Percentiles rank a stretch among this genome's conserved stretches.
phyloP scores from a whole-genome alignment of 2,888 invertebrate species.

The Chaetogeoica ovagalla region DNA sequence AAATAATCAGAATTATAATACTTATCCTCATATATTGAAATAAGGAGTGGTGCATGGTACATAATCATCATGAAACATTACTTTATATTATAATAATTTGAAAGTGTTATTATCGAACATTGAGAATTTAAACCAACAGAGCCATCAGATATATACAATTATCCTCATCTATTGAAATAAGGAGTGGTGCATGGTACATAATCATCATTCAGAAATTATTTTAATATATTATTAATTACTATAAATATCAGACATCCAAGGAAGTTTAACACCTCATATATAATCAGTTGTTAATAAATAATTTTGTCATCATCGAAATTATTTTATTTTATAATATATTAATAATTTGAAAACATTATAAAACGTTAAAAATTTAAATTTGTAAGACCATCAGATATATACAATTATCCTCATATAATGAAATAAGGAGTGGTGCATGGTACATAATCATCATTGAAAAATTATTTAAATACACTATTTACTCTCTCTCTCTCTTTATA shows the following conservation, averaged over 20 bases:
- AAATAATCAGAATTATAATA: background rate
- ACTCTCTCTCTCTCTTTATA: too few species aligned
- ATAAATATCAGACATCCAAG: constrained; percentile 57
- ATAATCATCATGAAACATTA: constrained; percentile 34
- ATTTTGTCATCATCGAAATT: too few species aligned
- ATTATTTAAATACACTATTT: background rate
- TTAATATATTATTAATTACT: background rate
- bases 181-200: constrained; percentile 52
- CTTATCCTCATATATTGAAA: constrained; percentile 41
- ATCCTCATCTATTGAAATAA: constrained; percentile 48
- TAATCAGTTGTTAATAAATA: constrained; percentile 23
- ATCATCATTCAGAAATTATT: constrained; percentile 37
- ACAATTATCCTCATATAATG: constrained; percentile 41
- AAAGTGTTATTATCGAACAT: too few species aligned
- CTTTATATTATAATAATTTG: too few species aligned
- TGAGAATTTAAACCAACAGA: background rate
- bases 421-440: constrained; percentile 53
- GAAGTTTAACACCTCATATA: constrained; percentile 57
- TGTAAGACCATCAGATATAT: background rate
- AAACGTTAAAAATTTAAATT: too few species aligned
- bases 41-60: constrained; percentile 43
- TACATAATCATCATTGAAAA: constrained; percentile 48
- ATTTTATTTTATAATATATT: too few species aligned
- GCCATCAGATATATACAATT: constrained; percentile 3
- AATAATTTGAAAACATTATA: too few species aligned